These are phyloP conservation scores for Ganaspis sp. DNA, from an alignment of 1,140 invertebrate genomes.

Conservation along the genomic window DNA sequence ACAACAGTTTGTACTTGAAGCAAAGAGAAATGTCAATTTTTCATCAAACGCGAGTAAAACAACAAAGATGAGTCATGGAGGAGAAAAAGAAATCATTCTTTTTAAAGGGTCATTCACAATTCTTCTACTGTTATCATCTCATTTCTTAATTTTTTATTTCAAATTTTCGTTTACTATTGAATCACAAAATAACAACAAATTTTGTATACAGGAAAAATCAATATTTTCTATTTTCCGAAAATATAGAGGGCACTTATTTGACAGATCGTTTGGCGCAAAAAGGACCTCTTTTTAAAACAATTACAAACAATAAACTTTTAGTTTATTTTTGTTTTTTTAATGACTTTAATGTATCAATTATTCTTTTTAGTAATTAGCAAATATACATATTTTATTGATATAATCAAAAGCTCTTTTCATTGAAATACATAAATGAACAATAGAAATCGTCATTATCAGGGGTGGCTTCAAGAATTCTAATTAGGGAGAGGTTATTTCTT, in stretches of 20 bases:
- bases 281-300: too few relatives aligned
- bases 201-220: not conserved
- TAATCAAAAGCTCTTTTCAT: too few relatives aligned
- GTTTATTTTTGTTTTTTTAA: too few relatives aligned
- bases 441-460: too few relatives aligned
- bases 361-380: too few relatives aligned
- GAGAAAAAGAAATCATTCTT: not conserved
- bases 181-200: not conserved
- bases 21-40: slow-evolving; percentile 14
- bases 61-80: slow-evolving; percentile 11
- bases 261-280: too few relatives aligned
- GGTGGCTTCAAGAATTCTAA: too few relatives aligned
- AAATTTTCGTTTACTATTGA: not conserved
- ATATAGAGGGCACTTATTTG: not conserved
- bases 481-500: too few relatives aligned
- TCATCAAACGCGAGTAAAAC: slow-evolving; percentile 10
- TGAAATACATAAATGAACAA: too few relatives aligned
- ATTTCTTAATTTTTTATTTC: not conserved
- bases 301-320: too few relatives aligned
- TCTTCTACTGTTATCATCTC: not conserved
- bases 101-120: not conserved
- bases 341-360: too few relatives aligned
- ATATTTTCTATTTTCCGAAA: not conserved
- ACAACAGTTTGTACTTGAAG: not conserved
- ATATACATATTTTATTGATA: too few relatives aligned